Conservation (phyloP, 2,888 invertebrate genomes). For the Lamproptera curius region DNA sequence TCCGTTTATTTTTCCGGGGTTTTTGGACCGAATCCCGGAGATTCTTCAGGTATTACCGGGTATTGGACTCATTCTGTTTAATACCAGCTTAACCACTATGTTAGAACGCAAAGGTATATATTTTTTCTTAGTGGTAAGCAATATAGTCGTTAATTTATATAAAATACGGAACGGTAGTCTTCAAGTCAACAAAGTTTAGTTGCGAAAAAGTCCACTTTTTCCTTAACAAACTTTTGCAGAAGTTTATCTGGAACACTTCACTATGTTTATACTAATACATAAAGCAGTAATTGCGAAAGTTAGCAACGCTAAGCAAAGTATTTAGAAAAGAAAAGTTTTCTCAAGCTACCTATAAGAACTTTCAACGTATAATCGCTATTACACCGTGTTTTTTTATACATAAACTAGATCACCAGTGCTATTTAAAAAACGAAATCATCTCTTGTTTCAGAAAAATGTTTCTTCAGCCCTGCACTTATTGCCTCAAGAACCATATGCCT, state of each 20-base stretch:
- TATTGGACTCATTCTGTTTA: background rate
- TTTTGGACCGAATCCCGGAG: no score
- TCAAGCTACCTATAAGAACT: no score
- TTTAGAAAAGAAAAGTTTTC: constrained; percentile 5
- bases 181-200: constrained; percentile 2
- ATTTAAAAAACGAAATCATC: no score
- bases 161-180: background rate
- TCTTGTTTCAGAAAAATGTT: no score
- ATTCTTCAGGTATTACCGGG: background rate
- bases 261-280: constrained; percentile 5
- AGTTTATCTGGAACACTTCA: constrained; percentile 4
- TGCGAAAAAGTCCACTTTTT: constrained; percentile 10
- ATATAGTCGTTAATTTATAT: background rate
- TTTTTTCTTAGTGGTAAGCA: no score
- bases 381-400: no score
- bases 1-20: no score
- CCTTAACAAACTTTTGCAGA: constrained; percentile 8
- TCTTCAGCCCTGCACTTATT: no score
- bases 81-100: background rate
- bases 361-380: no score
- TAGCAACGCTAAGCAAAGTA: constrained; percentile 3
- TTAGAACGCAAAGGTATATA: background rate
- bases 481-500: no score
- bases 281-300: constrained; percentile 13
- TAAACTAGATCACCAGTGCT: no score